Conservation (phyloP, 2,888 invertebrate species). For the Rapana venosa region DNA sequence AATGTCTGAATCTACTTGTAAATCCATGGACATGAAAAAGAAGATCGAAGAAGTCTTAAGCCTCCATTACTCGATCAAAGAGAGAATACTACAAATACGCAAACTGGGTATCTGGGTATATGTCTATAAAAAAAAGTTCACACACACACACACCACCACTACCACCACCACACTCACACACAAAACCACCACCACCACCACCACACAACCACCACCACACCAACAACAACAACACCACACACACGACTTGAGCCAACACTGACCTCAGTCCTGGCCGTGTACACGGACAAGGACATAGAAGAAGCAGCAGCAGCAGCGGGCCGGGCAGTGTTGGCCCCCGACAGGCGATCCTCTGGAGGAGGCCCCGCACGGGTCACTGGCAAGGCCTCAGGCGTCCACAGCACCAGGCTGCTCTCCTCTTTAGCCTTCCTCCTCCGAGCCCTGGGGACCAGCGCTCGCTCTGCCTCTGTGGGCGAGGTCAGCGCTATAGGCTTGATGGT, state of each 20-base stretch:
- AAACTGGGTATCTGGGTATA: no score
- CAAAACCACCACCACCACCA: no score
- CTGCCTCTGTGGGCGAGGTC: neutral
- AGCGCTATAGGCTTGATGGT: neutral
- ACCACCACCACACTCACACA: no score
- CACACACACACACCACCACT: no score
- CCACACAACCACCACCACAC: no score
- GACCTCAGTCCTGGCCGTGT: neutral
- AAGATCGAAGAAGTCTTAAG: no score
- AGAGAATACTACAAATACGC: no score
- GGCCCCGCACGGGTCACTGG: neutral
- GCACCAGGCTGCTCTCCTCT: neutral
- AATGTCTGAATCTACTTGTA: no score
- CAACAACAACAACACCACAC: no score
- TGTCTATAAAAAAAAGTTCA: no score
- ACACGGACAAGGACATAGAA: neutral
- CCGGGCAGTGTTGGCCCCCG: conserved; percentile 37
- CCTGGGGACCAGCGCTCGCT: neutral
- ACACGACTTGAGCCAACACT: neutral
- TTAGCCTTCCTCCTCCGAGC: neutral
- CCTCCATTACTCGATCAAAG: no score
- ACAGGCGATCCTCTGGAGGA: conserved; percentile 34
- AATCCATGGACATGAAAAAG: no score
- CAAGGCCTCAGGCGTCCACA: conserved; percentile 17
- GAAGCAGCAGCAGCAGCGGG: conserved; percentile 7